phyloP scores from a whole-genome alignment of 2,888 invertebrate genomes.

The Rhamphomyia laevipes region DNA sequence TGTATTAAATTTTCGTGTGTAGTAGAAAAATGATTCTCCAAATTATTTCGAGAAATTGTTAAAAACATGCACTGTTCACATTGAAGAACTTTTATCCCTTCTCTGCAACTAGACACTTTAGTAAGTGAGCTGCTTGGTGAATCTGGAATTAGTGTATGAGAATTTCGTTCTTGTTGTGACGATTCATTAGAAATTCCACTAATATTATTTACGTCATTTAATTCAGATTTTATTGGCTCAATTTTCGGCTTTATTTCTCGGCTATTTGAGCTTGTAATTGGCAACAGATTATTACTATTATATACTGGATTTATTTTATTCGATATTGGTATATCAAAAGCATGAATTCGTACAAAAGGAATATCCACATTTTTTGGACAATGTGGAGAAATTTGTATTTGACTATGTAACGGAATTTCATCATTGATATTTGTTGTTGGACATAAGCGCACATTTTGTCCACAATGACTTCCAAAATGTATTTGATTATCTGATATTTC shows the following conservation, averaged over 20 bases:
- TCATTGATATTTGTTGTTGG: too few relatives aligned
- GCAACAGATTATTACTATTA: not conserved
- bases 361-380: not conserved
- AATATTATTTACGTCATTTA: conserved; percentile 24
- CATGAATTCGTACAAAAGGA: not conserved
- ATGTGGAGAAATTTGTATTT: too few relatives aligned
- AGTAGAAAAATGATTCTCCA: conserved; percentile 17
- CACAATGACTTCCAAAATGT: too few relatives aligned
- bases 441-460: too few relatives aligned
- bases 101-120: conserved; percentile 6
- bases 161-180: conserved; percentile 6
- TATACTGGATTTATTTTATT: not conserved
- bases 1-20: conserved; percentile 3
- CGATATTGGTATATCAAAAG: not conserved
- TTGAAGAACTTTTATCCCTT: conserved; percentile 17
- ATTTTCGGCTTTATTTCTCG: too few relatives aligned
- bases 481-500: too few relatives aligned
- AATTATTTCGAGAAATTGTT: conserved; percentile 20
- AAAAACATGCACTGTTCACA: conserved; percentile 31
- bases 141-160: conserved; percentile 7
- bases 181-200: conserved; percentile 14
- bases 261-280: too few relatives aligned
- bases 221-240: conserved; percentile 35
- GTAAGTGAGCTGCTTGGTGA: conserved; percentile 1
- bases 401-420: too few relatives aligned